Conservation (phyloP, 2,797 vertebrate genomes). For the Mustela erminea region DNA sequence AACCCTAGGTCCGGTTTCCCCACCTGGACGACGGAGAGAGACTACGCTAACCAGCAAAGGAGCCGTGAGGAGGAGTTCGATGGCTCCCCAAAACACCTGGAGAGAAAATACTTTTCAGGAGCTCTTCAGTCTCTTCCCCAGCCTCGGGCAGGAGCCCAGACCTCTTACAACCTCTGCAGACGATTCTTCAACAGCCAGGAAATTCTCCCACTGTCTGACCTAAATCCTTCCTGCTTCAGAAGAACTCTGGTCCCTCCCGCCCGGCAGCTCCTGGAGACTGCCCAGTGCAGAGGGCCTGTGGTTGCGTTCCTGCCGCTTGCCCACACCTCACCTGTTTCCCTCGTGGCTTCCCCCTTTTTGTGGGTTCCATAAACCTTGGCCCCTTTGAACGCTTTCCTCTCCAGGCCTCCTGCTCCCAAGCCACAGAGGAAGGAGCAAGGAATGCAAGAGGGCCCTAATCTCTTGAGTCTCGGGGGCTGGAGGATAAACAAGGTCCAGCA, state of each 20-base stretch:
- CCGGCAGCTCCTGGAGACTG: background rate
- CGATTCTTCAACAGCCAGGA: conserved; percentile 49
- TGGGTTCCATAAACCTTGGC: background rate
- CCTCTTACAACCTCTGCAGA: conserved; percentile 69
- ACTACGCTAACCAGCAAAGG: background rate
- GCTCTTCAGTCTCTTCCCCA: conserved; percentile 6
- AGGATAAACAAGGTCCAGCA: conserved; percentile 70
- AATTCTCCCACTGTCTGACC: conserved; percentile 73
- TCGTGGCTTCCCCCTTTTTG: background rate
- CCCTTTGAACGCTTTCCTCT: conserved; percentile 8
- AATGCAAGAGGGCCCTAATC: conserved; percentile 42
- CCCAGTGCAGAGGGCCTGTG: background rate
- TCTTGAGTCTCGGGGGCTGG: conserved; percentile 3
- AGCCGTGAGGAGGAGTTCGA: background rate
- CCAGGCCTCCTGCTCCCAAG: background rate
- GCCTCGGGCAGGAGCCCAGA: conserved; percentile 57
- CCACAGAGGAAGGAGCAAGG: conserved; percentile 7
- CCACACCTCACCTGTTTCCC: conserved; percentile 50
- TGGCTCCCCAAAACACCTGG: conserved; percentile 41
- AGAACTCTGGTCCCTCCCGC: conserved; percentile 11
- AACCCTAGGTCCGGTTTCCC: background rate
- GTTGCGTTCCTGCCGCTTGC: background rate
- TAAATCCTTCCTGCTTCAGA: conserved; percentile 72
- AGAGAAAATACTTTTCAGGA: conserved; percentile 64
- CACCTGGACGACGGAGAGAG: background rate